These are phyloP conservation scores for Paradisaea rubra DNA, from an alignment of 2,113 vertebrate species.

Conservation along the genomic window DNA sequence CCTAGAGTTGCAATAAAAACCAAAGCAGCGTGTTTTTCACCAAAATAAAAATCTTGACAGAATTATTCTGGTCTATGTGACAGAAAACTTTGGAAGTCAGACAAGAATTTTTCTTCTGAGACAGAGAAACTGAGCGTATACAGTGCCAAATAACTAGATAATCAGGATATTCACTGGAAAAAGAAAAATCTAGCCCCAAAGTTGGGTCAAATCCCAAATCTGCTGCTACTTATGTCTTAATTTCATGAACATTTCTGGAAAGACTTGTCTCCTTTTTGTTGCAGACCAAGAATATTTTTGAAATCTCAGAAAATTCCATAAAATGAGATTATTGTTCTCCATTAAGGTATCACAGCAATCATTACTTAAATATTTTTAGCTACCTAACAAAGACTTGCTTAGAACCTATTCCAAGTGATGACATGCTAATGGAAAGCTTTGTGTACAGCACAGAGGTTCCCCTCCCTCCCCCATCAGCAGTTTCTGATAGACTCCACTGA, in stretches of 20 bases:
- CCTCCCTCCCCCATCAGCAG: neutral
- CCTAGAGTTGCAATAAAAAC: neutral
- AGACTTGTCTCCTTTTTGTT: neutral
- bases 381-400: neutral
- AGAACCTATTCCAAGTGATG: slow-evolving; percentile 35
- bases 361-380: neutral
- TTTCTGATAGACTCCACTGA: neutral
- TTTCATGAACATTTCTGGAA: neutral
- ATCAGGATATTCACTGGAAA: neutral
- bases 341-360: neutral
- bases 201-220: neutral
- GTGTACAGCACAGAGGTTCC: neutral
- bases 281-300: neutral
- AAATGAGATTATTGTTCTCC: slow-evolving; percentile 7
- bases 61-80: neutral
- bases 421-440: slow-evolving; percentile 30
- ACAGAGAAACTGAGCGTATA: neutral
- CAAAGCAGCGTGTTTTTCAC: neutral
- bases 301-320: neutral
- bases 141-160: neutral
- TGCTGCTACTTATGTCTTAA: neutral
- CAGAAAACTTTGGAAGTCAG: neutral
- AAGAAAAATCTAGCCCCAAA: neutral
- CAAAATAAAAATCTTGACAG: neutral
- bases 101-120: neutral